A percentile compares a stretch with the other conserved stretches of the same genome.
Conservation (phyloP, 1,140 invertebrate species). For the Phortica variegata region DNA sequence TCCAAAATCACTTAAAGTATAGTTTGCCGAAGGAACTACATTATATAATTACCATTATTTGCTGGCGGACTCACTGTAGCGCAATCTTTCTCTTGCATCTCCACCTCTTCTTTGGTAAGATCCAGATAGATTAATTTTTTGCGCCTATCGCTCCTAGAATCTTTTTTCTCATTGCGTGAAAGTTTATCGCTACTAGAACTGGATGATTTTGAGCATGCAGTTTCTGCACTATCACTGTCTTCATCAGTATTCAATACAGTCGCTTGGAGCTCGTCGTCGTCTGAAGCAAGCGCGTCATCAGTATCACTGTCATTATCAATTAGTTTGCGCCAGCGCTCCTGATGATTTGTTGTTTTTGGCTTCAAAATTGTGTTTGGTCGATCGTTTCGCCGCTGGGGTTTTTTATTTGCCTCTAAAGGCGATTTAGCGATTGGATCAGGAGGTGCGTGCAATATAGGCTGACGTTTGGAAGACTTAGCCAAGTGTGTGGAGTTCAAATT, state of each 20-base stretch:
- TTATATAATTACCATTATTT: constrained; percentile 11
- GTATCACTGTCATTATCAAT: constrained; percentile 17
- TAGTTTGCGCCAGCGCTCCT: constrained; percentile 35
- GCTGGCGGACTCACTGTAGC: constrained; percentile 18
- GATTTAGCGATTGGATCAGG: no score
- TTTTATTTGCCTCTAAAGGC: not conserved
- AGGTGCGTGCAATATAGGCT: no score
- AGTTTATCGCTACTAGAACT: no score
- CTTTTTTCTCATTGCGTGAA: not conserved
- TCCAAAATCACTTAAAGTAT: not conserved
- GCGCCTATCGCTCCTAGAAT: not conserved
- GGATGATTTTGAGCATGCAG: no score
- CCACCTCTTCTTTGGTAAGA: constrained; percentile 35
- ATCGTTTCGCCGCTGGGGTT: constrained; percentile 12
- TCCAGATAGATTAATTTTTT: constrained; percentile 34
- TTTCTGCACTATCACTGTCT: no score
- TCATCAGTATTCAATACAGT: no score
- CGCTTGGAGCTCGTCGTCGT: not conserved
- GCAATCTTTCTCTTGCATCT: constrained; percentile 16
- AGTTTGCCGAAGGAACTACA: not conserved
- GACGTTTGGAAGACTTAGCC: not conserved
- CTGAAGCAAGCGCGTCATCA: not conserved
- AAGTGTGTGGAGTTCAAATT: constrained; percentile 43
- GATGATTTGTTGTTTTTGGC: no score
- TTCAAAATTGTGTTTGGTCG: constrained; percentile 9